These are phyloP conservation scores for Leptopilina drosophilae DNA, from an alignment of 2,888 invertebrate species.

Conservation along the genomic window DNA sequence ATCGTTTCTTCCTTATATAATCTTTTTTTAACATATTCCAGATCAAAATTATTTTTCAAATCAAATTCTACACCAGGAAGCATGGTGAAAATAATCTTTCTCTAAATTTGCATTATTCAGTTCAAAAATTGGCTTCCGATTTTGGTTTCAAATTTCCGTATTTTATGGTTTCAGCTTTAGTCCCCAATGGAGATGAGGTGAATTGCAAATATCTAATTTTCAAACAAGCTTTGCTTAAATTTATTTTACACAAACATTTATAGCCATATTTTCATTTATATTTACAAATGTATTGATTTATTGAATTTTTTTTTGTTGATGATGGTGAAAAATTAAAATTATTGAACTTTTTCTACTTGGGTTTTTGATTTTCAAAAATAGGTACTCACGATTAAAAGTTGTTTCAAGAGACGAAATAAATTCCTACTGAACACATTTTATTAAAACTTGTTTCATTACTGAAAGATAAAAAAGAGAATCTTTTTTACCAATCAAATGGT, in stretches of 20 bases:
- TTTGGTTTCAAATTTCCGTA: neutral
- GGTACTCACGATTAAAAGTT: no score
- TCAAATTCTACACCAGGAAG: neutral
- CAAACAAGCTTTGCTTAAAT: no score
- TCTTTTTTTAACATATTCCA: neutral
- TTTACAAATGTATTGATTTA: no score
- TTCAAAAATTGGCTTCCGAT: neutral
- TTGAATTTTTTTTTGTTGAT: no score
- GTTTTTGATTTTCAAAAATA: no score
- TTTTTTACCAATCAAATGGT: neutral
- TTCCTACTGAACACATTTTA: neutral
- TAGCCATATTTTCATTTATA: no score
- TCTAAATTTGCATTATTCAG: neutral
- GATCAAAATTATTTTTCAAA: neutral
- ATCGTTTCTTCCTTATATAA: neutral
- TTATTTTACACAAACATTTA: no score
- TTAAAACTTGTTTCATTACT: neutral
- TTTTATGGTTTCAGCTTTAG: neutral
- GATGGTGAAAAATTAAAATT: no score
- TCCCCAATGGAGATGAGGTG: neutral
- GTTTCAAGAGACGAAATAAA: no score
- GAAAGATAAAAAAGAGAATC: neutral
- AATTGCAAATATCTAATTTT: neutral
- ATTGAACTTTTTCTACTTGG: no score
- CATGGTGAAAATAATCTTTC: neutral